A percentile compares a stretch with the other conserved stretches of the same genome.
Evolutionary conservation across 2,113 vertebrate genomes (phyloP).

Genomic region (Cryptomyrus ogoouensis): DNA sequence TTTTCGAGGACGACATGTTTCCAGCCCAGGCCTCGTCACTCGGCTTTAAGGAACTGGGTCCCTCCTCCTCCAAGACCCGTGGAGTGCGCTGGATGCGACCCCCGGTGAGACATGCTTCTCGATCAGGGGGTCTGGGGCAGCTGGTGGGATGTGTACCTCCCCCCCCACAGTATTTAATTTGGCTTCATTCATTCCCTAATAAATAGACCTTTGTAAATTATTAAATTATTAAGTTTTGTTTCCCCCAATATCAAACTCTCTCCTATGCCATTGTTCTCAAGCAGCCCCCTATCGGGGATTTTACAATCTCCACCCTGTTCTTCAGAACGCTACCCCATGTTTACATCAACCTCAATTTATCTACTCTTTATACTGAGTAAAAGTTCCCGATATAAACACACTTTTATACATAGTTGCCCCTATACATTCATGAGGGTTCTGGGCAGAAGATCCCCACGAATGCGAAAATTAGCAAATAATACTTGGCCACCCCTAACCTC

Average conservation of each 20-base stretch:
- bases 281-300: neutral
- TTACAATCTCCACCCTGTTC: neutral
- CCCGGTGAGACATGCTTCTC: slow-evolving; percentile 57
- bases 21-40: slow-evolving; percentile 57
- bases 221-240: neutral
- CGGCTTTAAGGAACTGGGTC: slow-evolving; percentile 70
- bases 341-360: neutral
- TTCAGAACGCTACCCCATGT: neutral
- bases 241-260: neutral
- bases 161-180: neutral
- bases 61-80: slow-evolving; percentile 60
- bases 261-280: neutral
- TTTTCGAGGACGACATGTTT: slow-evolving; percentile 65
- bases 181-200: neutral
- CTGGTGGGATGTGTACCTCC: neutral
- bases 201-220: neutral
- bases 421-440: neutral
- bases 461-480: neutral
- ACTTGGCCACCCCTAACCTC: neutral
- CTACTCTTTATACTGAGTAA: neutral
- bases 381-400: neutral
- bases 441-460: neutral
- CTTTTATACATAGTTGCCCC: neutral
- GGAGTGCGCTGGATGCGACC: slow-evolving; percentile 72
- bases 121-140: neutral